Percentiles rank a stretch among this genome's conserved stretches.
Evolutionary conservation across 2,113 vertebrate genomes (phyloP).

Genomic region (Urocitellus parryii): DNA sequence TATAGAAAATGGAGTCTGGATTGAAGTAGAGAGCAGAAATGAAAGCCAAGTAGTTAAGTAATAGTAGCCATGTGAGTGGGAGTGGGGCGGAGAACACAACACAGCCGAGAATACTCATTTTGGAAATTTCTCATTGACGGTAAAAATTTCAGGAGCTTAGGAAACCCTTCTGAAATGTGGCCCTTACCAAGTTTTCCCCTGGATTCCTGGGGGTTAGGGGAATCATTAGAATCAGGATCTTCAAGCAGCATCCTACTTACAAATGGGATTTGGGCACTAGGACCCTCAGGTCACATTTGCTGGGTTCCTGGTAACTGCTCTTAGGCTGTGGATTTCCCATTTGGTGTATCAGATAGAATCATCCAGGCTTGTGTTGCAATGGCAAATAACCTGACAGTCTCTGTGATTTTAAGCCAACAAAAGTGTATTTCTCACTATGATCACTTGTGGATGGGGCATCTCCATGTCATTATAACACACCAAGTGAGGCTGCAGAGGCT

Average conservation of each 20-base stretch:
- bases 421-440: neutral
- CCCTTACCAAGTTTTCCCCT: neutral
- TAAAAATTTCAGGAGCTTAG: neutral
- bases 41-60: neutral
- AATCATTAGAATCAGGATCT: neutral
- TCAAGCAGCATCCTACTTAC: neutral
- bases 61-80: neutral
- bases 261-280: neutral
- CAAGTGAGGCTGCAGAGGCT: neutral
- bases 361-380: neutral
- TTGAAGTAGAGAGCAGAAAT: neutral
- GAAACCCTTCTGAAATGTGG: neutral
- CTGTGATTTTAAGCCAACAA: neutral
- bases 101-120: too few relatives aligned
- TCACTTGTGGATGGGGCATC: neutral
- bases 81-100: neutral
- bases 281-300: neutral
- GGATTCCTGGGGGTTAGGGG: neutral
- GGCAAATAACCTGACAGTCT: neutral
- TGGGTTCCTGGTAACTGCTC: neutral
- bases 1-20: neutral
- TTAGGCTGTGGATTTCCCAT: accelerated
- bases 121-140: neutral
- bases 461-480: neutral
- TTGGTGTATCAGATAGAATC: neutral